Conservation (phyloP, 2,888 invertebrate genomes). For the Sinotaia quadrata region DNA sequence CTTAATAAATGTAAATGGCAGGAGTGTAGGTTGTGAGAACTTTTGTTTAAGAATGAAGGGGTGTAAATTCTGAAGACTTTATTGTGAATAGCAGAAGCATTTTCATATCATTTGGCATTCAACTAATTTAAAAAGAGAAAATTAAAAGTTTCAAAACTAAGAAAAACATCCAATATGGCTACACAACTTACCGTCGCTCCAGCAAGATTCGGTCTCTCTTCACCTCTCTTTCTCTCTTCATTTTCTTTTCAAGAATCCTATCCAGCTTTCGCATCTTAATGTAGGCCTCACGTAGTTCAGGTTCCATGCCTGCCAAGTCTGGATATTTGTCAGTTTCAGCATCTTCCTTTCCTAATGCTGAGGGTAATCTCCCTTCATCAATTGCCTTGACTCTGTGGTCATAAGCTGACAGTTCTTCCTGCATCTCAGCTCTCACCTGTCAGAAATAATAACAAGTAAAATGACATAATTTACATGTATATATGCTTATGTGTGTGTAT, state of each 20-base stretch:
- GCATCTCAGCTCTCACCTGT: constrained; percentile 60
- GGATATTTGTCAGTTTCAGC: constrained; percentile 7
- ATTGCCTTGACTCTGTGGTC: constrained; percentile 48
- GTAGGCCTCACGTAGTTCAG: constrained; percentile 64
- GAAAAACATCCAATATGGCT: neutral
- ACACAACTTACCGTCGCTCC: constrained; percentile 56
- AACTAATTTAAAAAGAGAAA: too few species aligned
- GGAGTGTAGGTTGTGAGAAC: too few species aligned
- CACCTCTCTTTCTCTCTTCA: constrained; percentile 65
- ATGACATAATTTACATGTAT: too few species aligned
- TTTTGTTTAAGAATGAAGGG: too few species aligned
- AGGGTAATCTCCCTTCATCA: constrained; percentile 36
- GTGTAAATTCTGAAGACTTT: too few species aligned
- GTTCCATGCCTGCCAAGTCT: constrained; percentile 52
- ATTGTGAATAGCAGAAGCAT: too few species aligned
- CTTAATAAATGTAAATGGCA: too few species aligned
- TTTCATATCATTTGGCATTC: too few species aligned
- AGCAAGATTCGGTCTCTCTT: constrained; percentile 67
- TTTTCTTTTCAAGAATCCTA: constrained; percentile 61
- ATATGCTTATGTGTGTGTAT: neutral
- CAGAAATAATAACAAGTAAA: neutral
- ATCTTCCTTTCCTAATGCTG: neutral
- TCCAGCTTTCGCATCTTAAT: constrained; percentile 70
- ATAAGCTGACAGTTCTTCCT: constrained; percentile 63
- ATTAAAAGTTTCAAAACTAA: neutral